Base-by-base conservation (phyloP, 1,140 invertebrate genomes). In the Thaumatotibia leucotreta region DNA sequence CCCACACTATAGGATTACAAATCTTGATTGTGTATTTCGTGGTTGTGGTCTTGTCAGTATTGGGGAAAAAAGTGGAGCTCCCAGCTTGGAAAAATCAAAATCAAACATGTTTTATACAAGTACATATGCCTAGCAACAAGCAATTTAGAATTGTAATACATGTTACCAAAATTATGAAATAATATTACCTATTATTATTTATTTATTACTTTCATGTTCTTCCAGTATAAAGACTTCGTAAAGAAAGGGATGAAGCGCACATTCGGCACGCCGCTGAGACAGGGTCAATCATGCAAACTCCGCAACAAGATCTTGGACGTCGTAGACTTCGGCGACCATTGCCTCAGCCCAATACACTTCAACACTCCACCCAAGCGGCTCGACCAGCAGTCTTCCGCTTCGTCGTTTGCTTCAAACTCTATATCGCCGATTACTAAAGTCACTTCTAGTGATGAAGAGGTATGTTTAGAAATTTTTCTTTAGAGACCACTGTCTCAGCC, bases 181-280 rank as follows among this genome's bases (percentile, higher is more conserved):
- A n/a, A n/a, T n/a, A n/a, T n/a, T n/a, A n/a, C n/a, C n/a, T n/a
- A n/a, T n/a, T n/a, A n/a, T 33, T 33, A 1, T 11, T 33, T 33
- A 2, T 31, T 31, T 31, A 8, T 2, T 31, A 4, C 35, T 61
- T 63, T 58, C 61, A n/a, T n/a, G n/a, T 33, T 65, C 10, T 81
- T 76, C n/a, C 69, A 88, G 86, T 80, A 76, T 54, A 69, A 71
- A 9, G 80, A 86, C 54, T 65, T 82, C 32, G 83, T 84, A 2
- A 62, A 80, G 5, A 83, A 85, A 69, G 86, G 86, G 1, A 82
- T 91, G 84, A 86, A 86, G 65, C 78, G 88, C 23, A 88, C 85
- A 32, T 91, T 89, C 52, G 88, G 80, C 1, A 91, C 88, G 0
- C 88, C 88, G 0, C 33, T 88, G 20, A 78, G 74, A 23, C 80